Base-by-base conservation (phyloP, 2,888 invertebrate genomes). In the Gnatocerus cornutus region DNA sequence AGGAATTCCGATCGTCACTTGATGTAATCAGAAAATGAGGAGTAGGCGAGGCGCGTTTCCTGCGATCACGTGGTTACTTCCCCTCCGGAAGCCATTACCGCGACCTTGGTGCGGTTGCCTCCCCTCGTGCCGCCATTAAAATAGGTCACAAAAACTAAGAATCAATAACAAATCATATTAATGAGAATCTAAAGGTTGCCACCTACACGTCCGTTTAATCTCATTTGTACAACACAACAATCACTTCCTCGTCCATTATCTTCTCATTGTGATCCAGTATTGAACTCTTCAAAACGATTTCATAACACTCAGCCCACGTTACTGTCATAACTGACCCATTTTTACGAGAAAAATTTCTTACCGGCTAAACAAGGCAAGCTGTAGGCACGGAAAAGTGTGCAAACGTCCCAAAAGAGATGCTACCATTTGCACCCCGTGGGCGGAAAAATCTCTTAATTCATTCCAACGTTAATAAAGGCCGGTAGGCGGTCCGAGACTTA, bases 191-290 rank as follows among this genome's bases (percentile, higher is more conserved):
- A 39, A 64, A 66, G 66, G 39, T 52, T 41, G 27, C 52, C 50
- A 0, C 67, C 67, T 16, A 67, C 59, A n/a, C 29, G 41, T 48
- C 16, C 33, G 27, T 48, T 50, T 10, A 53, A 10, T 53, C 55
- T 64, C 41, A 29, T 43, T 45, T 8, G 45, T 41, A 41, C 14
- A 52, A 52, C 39, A 16, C 30, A 48, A 53, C 61, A 52, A 67
- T 67, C 61, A 67, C 67, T 67, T 67, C 67, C 67, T 68, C 43
- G 43, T 68, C 67, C 9, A 52, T 67, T 67, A 59, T 59, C 67
- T 50, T 46, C 53, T 58, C 45, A 59, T 52, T 59, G 67, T 59
- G 33, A 52, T 67, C 67, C 1, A 30, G 46, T 43, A 46, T 16
- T 12, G 30, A 52, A 41, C 41, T 41, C 53, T 56, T 56, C 27